phyloP scores from a whole-genome alignment of 2,888 invertebrate genomes.

The Dimorphilus gyrociliatus region DNA sequence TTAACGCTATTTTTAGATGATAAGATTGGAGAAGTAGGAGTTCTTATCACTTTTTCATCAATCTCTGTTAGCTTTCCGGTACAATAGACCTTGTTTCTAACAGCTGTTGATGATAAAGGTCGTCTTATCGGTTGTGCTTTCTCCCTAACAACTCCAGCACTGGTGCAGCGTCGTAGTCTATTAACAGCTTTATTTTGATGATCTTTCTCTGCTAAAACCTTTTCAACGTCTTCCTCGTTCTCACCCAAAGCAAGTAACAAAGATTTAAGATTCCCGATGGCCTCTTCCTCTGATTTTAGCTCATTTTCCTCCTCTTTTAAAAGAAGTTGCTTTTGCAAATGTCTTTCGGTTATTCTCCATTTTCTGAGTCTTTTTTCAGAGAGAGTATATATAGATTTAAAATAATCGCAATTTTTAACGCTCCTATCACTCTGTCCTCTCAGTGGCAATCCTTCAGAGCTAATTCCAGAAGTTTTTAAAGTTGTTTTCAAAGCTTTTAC shows the following conservation, averaged over 20 bases:
- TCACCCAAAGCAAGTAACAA: constrained; percentile 1
- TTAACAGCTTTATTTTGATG: neutral
- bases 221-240: constrained; percentile 1
- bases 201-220: constrained; percentile 1
- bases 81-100: no score
- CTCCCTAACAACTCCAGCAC: neutral
- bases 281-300: constrained; percentile 3
- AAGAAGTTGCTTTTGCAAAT: constrained; percentile 1
- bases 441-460: no score
- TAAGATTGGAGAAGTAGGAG: no score
- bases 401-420: neutral
- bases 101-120: no score
- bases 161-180: neutral
- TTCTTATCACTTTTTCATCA: no score
- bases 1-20: no score
- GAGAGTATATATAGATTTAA: neutral
- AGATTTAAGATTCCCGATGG: neutral
- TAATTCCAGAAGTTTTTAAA: no score
- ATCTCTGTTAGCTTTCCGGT: no score
- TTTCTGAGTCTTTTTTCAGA: constrained; percentile 4
- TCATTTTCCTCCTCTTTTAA: constrained; percentile 2
- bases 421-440: neutral
- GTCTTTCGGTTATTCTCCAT: constrained; percentile 4
- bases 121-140: no score
- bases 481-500: no score